Conservation (phyloP, 2,888 invertebrate species). For the Embidobia sp. region DNA sequence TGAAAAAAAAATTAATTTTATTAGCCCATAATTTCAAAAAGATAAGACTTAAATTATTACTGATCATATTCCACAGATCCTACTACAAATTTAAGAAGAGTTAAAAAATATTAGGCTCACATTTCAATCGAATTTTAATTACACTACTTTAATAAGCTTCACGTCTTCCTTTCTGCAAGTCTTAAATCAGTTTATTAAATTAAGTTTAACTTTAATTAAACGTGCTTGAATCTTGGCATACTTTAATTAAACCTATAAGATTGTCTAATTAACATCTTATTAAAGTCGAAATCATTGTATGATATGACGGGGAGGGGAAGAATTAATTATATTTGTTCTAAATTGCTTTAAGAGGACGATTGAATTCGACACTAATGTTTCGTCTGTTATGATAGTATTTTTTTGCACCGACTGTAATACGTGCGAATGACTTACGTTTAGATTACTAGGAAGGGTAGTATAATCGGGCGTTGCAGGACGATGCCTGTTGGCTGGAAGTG, state of each 20-base stretch:
- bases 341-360: constrained; percentile 7
- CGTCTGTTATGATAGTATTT: neutral
- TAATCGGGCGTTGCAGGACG: constrained; percentile 80
- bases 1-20: too few species aligned
- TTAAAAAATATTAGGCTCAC: too few species aligned
- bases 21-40: too few species aligned
- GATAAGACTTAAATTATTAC: too few species aligned
- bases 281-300: constrained; percentile 12
- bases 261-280: constrained; percentile 10
- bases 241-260: constrained; percentile 20
- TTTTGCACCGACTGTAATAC: neutral
- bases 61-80: too few species aligned
- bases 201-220: constrained; percentile 23
- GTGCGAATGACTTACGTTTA: constrained; percentile 81
- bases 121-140: too few species aligned
- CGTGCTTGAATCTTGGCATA: neutral
- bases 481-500: constrained; percentile 80
- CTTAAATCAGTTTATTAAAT: constrained; percentile 11
- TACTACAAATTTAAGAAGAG: too few species aligned
- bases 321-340: constrained; percentile 20
- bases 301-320: neutral
- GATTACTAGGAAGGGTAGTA: constrained; percentile 83
- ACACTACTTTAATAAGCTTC: neutral
- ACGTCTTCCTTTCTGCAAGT: neutral
- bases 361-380: neutral